Conservation (phyloP, 2,888 invertebrate genomes). For the Eudasyphora cyanicolor region DNA sequence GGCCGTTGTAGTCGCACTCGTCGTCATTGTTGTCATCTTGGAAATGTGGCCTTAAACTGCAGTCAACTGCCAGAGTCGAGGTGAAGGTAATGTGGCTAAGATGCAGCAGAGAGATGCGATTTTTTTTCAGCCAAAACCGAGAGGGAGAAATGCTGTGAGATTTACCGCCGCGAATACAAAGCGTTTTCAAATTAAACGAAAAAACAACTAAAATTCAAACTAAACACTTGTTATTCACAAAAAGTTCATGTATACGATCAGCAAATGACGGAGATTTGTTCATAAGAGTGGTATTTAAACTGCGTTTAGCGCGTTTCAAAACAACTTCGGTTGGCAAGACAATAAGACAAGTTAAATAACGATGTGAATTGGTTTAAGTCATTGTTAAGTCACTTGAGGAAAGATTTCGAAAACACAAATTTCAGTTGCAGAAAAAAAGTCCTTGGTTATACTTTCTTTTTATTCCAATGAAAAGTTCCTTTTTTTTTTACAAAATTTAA, state of each 20-base stretch:
- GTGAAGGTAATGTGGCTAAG: slow-evolving; percentile 49
- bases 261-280: neutral
- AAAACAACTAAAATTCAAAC: neutral
- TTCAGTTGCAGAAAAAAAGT: no score
- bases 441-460: neutral
- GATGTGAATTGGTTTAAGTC: neutral
- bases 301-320: neutral
- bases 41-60: slow-evolving; percentile 58
- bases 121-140: neutral
- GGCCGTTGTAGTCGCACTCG: neutral
- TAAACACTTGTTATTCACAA: slow-evolving; percentile 22
- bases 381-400: neutral
- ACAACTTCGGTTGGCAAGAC: neutral
- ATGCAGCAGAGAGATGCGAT: neutral
- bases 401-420: no score
- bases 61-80: slow-evolving; percentile 39
- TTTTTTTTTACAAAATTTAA: no score
- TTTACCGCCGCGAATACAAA: neutral
- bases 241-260: neutral
- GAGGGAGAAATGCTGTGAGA: slow-evolving; percentile 15
- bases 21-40: slow-evolving; percentile 26
- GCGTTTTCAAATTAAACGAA: neutral
- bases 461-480: no score
- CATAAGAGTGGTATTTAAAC: neutral
- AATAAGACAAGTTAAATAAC: neutral